Conservation (phyloP, 2,797 vertebrate species). For the Molossus molossus region DNA sequence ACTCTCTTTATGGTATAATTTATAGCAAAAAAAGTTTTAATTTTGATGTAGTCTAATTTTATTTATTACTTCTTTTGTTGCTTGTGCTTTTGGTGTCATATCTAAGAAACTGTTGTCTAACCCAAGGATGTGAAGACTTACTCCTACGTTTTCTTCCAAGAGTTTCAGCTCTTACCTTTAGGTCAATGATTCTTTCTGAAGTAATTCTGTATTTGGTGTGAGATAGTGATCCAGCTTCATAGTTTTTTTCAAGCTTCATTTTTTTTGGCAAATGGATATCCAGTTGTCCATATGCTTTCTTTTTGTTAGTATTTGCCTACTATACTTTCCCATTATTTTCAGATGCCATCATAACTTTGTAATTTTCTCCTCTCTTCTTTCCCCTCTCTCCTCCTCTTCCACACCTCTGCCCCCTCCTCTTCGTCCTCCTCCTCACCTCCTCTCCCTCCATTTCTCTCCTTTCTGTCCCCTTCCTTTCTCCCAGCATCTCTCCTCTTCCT, state of each 20-base stretch:
- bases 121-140: not conserved
- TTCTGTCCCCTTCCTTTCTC: too few species aligned
- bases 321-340: not conserved
- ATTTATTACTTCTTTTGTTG: too few species aligned
- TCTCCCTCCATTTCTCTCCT: too few species aligned
- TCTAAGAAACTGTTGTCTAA: not conserved
- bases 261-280: not conserved
- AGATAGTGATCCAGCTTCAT: not conserved
- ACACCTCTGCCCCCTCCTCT: too few species aligned
- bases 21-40: too few species aligned
- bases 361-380: not conserved
- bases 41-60: too few species aligned
- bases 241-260: not conserved
- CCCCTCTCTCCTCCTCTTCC: too few species aligned
- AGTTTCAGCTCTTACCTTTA: not conserved
- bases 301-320: not conserved
- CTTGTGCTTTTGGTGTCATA: too few species aligned
- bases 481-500: too few species aligned
- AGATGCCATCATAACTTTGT: not conserved
- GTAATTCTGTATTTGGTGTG: not conserved
- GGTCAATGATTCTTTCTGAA: not conserved
- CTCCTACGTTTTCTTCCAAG: not conserved
- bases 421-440: too few species aligned
- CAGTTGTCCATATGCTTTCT: not conserved
- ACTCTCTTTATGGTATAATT: too few species aligned